Evolutionary conservation across 2,888 invertebrate species (phyloP).

Genomic region (Punctoribates punctum): DNA sequence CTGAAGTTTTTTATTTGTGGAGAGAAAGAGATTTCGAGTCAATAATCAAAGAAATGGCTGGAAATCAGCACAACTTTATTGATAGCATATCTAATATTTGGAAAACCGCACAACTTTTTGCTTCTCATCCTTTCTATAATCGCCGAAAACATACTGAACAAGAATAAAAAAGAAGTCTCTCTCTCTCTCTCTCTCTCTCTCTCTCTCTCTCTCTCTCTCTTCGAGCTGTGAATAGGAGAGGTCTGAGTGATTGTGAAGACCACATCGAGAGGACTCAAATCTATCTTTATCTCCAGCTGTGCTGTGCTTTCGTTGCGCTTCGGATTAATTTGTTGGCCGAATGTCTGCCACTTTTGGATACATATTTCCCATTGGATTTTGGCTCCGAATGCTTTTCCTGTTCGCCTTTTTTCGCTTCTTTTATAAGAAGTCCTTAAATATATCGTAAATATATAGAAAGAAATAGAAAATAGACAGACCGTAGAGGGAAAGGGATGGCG

Average conservation of each 20-base stretch:
- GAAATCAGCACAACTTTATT: constrained; percentile 14
- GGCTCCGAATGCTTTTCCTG: constrained; percentile 9
- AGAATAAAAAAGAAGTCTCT: background rate
- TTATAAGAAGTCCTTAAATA: background rate
- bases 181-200: background rate
- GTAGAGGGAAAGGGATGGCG: no score
- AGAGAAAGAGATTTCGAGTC: background rate
- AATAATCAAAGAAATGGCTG: background rate
- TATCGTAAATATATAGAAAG: background rate
- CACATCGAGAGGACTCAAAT: background rate
- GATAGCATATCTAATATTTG: constrained; percentile 24
- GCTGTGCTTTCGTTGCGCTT: constrained; percentile 2
- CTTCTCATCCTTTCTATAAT: constrained; percentile 24
- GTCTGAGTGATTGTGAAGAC: background rate
- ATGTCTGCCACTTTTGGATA: constrained; percentile 17
- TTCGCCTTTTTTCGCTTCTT: background rate
- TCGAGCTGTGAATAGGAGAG: background rate
- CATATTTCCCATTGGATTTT: constrained; percentile 23
- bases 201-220: background rate
- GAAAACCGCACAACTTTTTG: constrained; percentile 25
- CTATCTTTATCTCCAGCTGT: constrained; percentile 15
- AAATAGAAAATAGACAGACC: background rate
- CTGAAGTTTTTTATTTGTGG: background rate
- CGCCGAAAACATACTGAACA: background rate
- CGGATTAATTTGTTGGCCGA: constrained; percentile 25